A percentile compares a stretch with the other conserved stretches of the same genome.
phyloP scores from a whole-genome alignment of 2,113 vertebrate genomes.

The Anarhynchus alexandrinus region DNA sequence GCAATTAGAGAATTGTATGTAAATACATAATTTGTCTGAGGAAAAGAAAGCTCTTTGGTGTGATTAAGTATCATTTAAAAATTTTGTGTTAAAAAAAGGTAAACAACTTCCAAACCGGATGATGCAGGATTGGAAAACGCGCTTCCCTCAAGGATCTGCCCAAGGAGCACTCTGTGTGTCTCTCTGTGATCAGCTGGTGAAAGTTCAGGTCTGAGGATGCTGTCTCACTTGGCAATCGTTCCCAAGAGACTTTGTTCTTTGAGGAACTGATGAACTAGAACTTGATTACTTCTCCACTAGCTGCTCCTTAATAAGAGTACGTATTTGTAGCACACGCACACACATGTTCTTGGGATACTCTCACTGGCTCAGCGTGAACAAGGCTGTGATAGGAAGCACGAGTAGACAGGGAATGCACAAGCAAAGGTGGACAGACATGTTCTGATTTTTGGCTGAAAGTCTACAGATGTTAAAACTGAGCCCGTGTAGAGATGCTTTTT shows the following conservation, averaged over 20 bases:
- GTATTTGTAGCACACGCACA: background rate
- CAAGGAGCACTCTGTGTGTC: background rate
- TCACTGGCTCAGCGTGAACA: background rate
- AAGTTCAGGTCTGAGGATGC: background rate
- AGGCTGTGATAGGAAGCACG: rapidly evolving
- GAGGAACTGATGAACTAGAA: background rate
- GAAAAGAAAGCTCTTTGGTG: constrained; percentile 55
- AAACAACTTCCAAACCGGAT: background rate
- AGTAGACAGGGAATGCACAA: background rate
- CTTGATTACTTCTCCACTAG: background rate
- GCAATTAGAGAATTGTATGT: constrained; percentile 71
- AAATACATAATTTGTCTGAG: constrained; percentile 68
- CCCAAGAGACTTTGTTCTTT: background rate
- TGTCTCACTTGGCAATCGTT: rapidly evolving
- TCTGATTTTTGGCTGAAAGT: background rate
- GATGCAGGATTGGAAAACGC: background rate
- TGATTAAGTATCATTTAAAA: constrained; percentile 56
- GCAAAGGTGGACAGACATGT: background rate
- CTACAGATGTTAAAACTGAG: background rate
- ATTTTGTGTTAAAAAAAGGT: background rate
- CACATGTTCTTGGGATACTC: background rate
- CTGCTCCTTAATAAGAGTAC: background rate
- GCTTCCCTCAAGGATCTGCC: background rate
- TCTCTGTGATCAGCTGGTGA: background rate
- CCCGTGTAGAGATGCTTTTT: background rate